Percentiles rank a stretch among this genome's conserved stretches.
phyloP scores from a whole-genome alignment of 2,797 vertebrate species.

The Characodon lateralis region DNA sequence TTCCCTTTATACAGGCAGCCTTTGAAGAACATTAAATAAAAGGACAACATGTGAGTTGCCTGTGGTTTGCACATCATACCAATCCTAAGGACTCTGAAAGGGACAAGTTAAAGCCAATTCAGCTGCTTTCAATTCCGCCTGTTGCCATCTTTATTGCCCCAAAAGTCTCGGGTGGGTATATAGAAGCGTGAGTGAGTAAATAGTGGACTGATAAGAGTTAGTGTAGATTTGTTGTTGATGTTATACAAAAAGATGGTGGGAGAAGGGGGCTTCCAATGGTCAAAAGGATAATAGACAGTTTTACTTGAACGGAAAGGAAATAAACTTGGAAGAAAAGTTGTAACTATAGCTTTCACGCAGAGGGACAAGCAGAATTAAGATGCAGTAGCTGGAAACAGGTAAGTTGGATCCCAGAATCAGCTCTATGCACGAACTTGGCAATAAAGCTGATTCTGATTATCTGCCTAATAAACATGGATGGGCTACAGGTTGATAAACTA shows the following conservation, averaged over 20 bases:
- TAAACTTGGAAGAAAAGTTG: background rate
- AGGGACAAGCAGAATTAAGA: background rate
- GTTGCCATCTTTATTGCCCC: slow-evolving; percentile 49
- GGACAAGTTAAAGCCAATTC: slow-evolving; percentile 61
- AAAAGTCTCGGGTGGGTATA: slow-evolving; percentile 37
- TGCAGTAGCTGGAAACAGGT: slow-evolving; percentile 33
- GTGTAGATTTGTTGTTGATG: slow-evolving; percentile 17
- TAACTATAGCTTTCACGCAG: slow-evolving; percentile 7
- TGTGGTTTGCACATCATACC: slow-evolving; percentile 61
- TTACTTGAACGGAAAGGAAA: slow-evolving; percentile 8
- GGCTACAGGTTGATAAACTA: slow-evolving; percentile 44
- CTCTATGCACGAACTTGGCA: too few relatives aligned
- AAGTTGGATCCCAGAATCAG: slow-evolving; percentile 46
- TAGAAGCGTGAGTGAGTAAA: slow-evolving; percentile 16
- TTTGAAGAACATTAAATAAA: slow-evolving; percentile 81
- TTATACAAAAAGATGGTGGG: background rate
- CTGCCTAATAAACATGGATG: slow-evolving; percentile 57
- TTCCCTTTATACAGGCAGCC: slow-evolving; percentile 61
- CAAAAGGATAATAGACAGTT: slow-evolving; percentile 24
- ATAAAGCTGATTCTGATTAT: too few relatives aligned
- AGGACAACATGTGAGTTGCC: slow-evolving; percentile 70
- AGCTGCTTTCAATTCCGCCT: slow-evolving; percentile 70
- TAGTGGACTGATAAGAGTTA: slow-evolving; percentile 16
- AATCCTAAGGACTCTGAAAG: slow-evolving; percentile 41
- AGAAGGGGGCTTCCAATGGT: slow-evolving; percentile 11